Evolutionary conservation across 2,797 vertebrate genomes (phyloP).

Genomic region (Pantherophis alleghaniensis): DNA sequence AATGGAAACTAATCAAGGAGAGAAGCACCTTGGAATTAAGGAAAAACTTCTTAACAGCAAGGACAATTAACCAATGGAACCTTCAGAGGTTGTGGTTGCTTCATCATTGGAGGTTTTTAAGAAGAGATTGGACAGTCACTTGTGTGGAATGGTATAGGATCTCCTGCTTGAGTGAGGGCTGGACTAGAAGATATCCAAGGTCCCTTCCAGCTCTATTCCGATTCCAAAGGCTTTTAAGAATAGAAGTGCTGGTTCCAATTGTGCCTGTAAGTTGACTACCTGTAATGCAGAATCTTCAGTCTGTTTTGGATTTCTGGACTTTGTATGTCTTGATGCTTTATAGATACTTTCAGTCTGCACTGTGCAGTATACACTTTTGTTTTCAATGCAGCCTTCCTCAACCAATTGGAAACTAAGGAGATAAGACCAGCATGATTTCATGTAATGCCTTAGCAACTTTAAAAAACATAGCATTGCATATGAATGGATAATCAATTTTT

Average conservation of each 20-base stretch:
- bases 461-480: background rate
- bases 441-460: background rate
- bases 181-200: background rate
- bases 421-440: background rate
- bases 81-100: no score
- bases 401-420: background rate
- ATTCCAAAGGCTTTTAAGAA: background rate
- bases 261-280: background rate
- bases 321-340: background rate
- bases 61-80: no score
- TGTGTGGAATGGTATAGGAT: no score
- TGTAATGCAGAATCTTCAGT: background rate
- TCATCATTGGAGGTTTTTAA: no score
- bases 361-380: background rate
- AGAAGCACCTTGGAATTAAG: no score
- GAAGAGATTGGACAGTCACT: no score
- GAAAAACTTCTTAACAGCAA: no score
- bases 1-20: no score
- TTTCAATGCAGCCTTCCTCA: background rate
- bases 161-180: no score
- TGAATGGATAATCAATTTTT: background rate
- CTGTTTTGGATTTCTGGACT: background rate
- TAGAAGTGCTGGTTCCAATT: background rate
- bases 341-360: background rate
- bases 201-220: background rate